These are phyloP conservation scores for Harpegnathos saltator DNA, from an alignment of 1,140 invertebrate species.

Conservation along the genomic window DNA sequence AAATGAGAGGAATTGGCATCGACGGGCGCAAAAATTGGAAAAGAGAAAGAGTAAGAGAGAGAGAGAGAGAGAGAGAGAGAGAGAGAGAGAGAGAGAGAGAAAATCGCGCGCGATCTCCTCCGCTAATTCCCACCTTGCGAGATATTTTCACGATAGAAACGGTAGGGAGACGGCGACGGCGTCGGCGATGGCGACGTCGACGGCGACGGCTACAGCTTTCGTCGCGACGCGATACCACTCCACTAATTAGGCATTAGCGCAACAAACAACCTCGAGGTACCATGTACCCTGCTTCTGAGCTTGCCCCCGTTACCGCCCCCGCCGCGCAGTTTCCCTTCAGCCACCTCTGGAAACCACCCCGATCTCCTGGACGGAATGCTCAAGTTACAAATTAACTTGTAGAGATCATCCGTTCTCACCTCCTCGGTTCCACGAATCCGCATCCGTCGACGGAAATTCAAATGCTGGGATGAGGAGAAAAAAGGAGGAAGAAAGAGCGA, in stretches of 20 bases:
- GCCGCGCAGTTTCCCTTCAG: constrained; percentile 49
- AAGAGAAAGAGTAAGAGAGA: not conserved
- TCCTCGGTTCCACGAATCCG: constrained; percentile 71
- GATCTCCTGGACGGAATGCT: constrained; percentile 78
- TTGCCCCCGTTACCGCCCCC: constrained; percentile 29
- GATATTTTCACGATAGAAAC: constrained; percentile 52
- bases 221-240: constrained; percentile 81
- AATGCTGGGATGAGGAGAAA: constrained; percentile 62
- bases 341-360: constrained; percentile 72
- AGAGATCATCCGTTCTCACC: constrained; percentile 83
- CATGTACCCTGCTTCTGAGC: constrained; percentile 65
- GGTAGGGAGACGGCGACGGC: not conserved
- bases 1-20: not conserved
- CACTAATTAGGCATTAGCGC: constrained; percentile 85
- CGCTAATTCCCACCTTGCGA: constrained; percentile 14
- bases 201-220: constrained; percentile 76
- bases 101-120: not conserved
- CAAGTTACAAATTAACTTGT: constrained; percentile 85
- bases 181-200: constrained; percentile 10
- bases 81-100: not conserved
- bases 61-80: too few relatives aligned
- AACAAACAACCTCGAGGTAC: constrained; percentile 83
- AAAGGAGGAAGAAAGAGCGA: constrained; percentile 2
- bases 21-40: constrained; percentile 9
- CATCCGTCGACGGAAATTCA: constrained; percentile 70